Base-by-base conservation (phyloP, 1,140 invertebrate genomes). In the Diuraphis noxia region DNA sequence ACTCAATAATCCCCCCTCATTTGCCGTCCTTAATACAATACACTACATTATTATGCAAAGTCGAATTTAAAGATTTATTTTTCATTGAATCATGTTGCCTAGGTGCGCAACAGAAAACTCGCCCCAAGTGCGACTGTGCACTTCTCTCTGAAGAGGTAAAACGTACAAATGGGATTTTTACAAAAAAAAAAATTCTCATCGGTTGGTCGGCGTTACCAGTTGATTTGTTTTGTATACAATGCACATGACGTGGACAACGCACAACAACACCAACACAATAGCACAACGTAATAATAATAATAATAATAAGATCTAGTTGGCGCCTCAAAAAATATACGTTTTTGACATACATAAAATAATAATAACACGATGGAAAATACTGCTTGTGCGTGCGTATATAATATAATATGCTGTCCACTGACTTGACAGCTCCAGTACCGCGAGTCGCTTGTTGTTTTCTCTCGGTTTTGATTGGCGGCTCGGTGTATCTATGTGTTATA, bases 321-420 rank as follows among this genome's bases (percentile, higher is more conserved):
- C 85, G 85, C 85, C 85, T 36, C 34, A 46, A 25, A 86, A 49
- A 86, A 86, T 49, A 41, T 81, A 84, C 81, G 56, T 13, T 72
- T 72, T 72, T 72, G 38, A 25, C 30, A 41, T 82, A 82, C 81
- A 40, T 82, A 82, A 41, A 82, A 82, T 82, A 17, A n/a, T 81
- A 43, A 82, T n/a, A 25, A 82, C 81, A 41, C 36, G 79, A 38
- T 23, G 23, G 23, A 3, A 81, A 36, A 81, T 38, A 38, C 77
- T 9, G 23, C 8, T 2, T 81, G 79, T 25, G 41, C 17, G 82
- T 43, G 41, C 30, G 30, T 84, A 13, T n/a, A n/a, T n/a, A n/a
- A n/a, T n/a, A n/a, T n/a, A n/a, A n/a, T n/a, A n/a, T 82, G 30
- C 25, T 40, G 79, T 81, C 79, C 79, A 40, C 38, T 81, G 79